Conservation (phyloP, 53 echinoderm and acorn worm genomes). For the Echinometra lucunter region DNA sequence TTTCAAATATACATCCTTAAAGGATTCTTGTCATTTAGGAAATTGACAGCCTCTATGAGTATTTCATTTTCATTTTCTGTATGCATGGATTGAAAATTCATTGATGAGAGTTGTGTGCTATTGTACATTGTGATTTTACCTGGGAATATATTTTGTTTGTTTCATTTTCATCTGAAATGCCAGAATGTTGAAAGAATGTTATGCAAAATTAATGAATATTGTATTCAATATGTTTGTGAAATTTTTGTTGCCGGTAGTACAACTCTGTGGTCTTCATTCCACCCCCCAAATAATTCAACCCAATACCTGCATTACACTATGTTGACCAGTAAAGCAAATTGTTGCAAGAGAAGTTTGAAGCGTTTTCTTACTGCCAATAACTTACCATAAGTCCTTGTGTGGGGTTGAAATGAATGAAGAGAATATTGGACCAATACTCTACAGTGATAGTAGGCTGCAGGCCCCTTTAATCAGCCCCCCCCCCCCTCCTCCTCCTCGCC, state of each 20-base stretch:
- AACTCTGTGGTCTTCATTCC: no score
- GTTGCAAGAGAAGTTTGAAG: no score
- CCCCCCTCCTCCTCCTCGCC: no score
- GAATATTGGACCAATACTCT: no score
- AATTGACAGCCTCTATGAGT: neutral
- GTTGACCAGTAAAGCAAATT: no score
- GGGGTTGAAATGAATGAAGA: no score
- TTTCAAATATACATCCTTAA: neutral
- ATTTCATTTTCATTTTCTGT: conserved; percentile 3
- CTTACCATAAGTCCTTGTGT: no score
- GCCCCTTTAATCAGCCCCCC: neutral
- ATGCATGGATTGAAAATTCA: neutral
- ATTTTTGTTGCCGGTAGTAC: no score
- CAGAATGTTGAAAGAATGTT: neutral
- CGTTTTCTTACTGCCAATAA: no score
- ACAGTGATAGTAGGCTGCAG: no score
- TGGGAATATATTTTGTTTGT: neutral
- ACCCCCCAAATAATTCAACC: no score
- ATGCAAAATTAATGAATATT: neutral
- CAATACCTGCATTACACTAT: no score
- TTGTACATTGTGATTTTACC: neutral
- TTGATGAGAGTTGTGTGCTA: neutral
- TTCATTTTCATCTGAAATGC: neutral
- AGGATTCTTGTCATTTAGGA: neutral
- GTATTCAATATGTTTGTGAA: neutral